phyloP scores from a whole-genome alignment of 2,113 vertebrate species.

The Mugil cephalus region DNA sequence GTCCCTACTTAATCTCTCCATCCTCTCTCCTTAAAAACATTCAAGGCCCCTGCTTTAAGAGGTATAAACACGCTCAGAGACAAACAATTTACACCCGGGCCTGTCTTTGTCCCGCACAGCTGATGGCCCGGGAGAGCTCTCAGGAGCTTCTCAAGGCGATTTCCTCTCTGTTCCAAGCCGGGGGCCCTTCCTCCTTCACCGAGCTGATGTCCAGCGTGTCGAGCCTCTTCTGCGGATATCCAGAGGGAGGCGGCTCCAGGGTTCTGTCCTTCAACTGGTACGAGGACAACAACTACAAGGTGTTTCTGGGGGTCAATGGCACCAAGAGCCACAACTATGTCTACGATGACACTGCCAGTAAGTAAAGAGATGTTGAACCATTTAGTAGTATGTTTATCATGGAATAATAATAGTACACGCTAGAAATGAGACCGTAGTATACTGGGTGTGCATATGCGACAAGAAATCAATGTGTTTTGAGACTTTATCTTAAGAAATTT shows the following conservation, averaged over 20 bases:
- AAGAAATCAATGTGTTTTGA: too few relatives aligned
- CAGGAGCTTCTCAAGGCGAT: constrained; percentile 85
- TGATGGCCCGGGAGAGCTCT: constrained; percentile 83
- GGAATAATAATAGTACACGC: not conserved
- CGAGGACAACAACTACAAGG: constrained; percentile 98
- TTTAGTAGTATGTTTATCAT: too few relatives aligned
- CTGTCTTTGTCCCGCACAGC: constrained; percentile 76
- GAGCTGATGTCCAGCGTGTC: constrained; percentile 87
- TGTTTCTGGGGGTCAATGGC: constrained; percentile 93
- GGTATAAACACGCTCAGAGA: too few relatives aligned
- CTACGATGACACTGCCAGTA: constrained; percentile 91
- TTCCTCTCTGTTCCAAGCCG: constrained; percentile 81
- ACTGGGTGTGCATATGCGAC: too few relatives aligned
- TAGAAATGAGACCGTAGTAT: not conserved
- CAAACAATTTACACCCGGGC: too few relatives aligned
- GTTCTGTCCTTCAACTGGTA: constrained; percentile 99
- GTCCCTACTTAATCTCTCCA: too few relatives aligned
- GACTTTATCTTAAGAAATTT: too few relatives aligned
- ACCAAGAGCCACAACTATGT: constrained; percentile 87
- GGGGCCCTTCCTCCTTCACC: constrained; percentile 83
- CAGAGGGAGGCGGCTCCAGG: constrained; percentile 90
- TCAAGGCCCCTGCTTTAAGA: too few relatives aligned
- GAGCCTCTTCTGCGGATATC: constrained; percentile 93
- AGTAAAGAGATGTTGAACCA: constrained; percentile 72
- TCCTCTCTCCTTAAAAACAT: too few relatives aligned